A percentile compares a stretch with the other conserved stretches of the same genome.
Conservation (phyloP, 2,797 vertebrate species). For the Odontamblyopus rebecca region DNA sequence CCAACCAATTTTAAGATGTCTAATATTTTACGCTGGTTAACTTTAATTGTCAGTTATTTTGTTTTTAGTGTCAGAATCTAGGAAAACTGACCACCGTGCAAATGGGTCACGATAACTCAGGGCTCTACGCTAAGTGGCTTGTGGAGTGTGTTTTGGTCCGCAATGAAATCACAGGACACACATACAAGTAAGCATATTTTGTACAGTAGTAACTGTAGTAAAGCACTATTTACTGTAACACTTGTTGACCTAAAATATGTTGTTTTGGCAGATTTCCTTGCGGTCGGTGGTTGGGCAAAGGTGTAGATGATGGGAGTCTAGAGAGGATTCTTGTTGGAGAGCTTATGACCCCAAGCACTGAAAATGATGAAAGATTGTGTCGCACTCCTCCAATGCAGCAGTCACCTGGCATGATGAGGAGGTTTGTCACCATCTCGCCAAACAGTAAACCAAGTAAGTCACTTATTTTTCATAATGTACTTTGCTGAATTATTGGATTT, state of each 20-base stretch:
- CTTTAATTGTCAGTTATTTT: neutral
- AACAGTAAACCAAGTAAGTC: conserved; percentile 96
- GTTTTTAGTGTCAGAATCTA: conserved; percentile 92
- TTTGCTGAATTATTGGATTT: neutral
- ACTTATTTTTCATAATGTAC: neutral
- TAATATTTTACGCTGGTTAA: neutral
- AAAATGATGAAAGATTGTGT: conserved; percentile 91
- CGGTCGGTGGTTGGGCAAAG: conserved; percentile 96
- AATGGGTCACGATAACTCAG: conserved; percentile 98
- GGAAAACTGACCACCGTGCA: conserved; percentile 98
- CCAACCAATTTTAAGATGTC: neutral
- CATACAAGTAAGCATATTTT: conserved; percentile 88
- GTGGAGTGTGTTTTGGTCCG: conserved; percentile 96
- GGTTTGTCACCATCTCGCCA: conserved; percentile 96
- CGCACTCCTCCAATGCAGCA: conserved; percentile 96
- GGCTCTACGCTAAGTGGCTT: conserved; percentile 97
- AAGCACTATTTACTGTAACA: neutral
- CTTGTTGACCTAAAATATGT: neutral
- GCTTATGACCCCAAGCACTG: conserved; percentile 85
- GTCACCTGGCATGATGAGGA: conserved; percentile 96
- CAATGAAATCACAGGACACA: conserved; percentile 97
- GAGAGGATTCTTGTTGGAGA: conserved; percentile 97
- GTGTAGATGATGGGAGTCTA: conserved; percentile 96
- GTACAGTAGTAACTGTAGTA: too few species aligned
- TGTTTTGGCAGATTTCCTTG: conserved; percentile 88